A percentile compares a stretch with the other conserved stretches of the same genome.
These are phyloP conservation scores for Athetis lepigone DNA, from an alignment of 2,888 invertebrate genomes.

Conservation along the genomic window DNA sequence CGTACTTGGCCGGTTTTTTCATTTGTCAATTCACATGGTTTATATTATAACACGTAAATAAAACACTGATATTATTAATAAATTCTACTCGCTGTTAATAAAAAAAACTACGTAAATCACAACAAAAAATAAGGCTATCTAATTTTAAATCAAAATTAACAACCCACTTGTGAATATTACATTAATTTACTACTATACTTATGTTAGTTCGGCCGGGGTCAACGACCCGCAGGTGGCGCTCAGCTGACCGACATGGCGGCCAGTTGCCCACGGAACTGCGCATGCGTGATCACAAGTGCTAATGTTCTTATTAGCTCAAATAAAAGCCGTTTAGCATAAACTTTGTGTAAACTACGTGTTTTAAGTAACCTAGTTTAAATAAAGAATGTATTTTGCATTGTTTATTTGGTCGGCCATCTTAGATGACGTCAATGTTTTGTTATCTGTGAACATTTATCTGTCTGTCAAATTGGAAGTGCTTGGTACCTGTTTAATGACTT, in stretches of 20 bases:
- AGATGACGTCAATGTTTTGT: background rate
- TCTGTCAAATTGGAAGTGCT: background rate
- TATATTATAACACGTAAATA: too few species aligned
- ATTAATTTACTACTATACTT: background rate
- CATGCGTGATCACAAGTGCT: conserved; percentile 54
- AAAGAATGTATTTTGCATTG: background rate
- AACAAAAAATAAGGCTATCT: too few species aligned
- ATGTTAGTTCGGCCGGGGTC: conserved; percentile 38
- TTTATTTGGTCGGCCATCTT: background rate
- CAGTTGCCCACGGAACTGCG: conserved; percentile 62
- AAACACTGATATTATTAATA: too few species aligned
- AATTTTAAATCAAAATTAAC: background rate
- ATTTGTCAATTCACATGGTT: too few species aligned
- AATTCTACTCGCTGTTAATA: too few species aligned
- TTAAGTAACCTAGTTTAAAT: conserved; percentile 1
- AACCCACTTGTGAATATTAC: background rate
- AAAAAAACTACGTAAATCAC: too few species aligned
- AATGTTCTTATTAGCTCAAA: conserved; percentile 8
- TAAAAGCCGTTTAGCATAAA: conserved; percentile 8
- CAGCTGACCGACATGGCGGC: conserved; percentile 62
- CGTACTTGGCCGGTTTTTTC: too few species aligned
- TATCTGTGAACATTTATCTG: conserved; percentile 20
- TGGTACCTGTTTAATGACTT: background rate
- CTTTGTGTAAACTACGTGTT: background rate
- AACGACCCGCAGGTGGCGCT: conserved; percentile 64